Percentiles rank a stretch among this genome's conserved stretches.
Conservation (phyloP, 23 tunicate species). For the Ascidia mentula region DNA sequence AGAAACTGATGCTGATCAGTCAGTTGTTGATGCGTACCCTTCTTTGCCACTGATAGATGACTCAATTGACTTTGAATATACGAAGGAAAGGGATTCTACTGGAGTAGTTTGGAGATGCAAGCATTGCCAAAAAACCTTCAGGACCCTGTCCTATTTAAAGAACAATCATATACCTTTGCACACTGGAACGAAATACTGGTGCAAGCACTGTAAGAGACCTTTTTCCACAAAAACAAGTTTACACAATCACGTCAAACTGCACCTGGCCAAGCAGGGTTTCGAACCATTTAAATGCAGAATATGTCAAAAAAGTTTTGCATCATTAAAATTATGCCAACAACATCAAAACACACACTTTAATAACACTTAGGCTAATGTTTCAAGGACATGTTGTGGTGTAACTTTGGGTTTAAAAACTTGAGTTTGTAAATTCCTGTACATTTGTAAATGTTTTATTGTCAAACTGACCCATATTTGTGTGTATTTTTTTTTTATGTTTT, state of each 20-base stretch:
- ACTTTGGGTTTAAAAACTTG: too few species aligned
- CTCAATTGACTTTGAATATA: too few species aligned
- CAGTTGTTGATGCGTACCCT: neutral
- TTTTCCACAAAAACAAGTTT: neutral
- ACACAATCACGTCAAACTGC: neutral
- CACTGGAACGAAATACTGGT: neutral
- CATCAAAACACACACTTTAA: neutral
- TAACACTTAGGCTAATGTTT: too few species aligned
- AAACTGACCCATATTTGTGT: too few species aligned
- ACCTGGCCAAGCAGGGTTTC: neutral
- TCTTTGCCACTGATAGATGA: too few species aligned
- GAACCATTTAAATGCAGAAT: neutral
- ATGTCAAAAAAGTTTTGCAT: neutral
- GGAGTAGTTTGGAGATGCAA: neutral
- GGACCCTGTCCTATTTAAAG: neutral
- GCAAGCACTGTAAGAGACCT: neutral
- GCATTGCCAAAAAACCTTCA: neutral
- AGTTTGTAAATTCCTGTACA: too few species aligned
- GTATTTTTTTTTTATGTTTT: too few species aligned
- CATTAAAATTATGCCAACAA: neutral
- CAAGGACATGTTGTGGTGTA: too few species aligned
- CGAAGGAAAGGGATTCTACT: neutral
- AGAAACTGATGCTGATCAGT: neutral
- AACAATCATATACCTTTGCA: neutral
- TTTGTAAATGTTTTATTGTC: too few species aligned